These are phyloP conservation scores for Chaitophorus viminalis DNA, from an alignment of 2,888 invertebrate genomes.

Conservation along the genomic window DNA sequence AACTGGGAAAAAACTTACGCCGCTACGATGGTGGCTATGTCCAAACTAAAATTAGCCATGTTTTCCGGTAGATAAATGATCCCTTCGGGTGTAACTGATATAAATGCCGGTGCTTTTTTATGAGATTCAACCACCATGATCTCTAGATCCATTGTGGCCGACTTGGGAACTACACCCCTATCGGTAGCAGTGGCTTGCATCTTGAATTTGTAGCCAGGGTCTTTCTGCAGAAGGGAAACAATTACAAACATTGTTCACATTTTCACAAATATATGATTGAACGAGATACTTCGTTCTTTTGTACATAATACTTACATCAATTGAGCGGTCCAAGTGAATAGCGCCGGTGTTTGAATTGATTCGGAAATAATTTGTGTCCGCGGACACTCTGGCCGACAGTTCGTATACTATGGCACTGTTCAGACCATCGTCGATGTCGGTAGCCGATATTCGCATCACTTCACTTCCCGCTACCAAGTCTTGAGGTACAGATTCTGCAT, in stretches of 20 bases:
- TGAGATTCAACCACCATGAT: slow-evolving; percentile 88
- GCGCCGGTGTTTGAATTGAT: slow-evolving; percentile 87
- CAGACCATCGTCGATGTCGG: slow-evolving; percentile 90
- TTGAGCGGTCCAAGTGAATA: slow-evolving; percentile 76
- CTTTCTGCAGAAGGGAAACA: slow-evolving; percentile 68
- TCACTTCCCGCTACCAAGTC: slow-evolving; percentile 78
- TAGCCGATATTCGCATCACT: slow-evolving; percentile 91
- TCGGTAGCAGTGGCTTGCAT: slow-evolving; percentile 83
- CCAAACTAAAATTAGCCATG: slow-evolving; percentile 76
- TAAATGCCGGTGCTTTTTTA: slow-evolving; percentile 84
- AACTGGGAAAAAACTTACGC: slow-evolving; percentile 70
- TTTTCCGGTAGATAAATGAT: slow-evolving; percentile 77
- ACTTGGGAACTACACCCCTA: slow-evolving; percentile 75
- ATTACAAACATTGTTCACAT: neutral
- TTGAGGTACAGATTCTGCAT: slow-evolving; percentile 83
- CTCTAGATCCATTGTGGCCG: slow-evolving; percentile 80
- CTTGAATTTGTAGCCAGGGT: slow-evolving; percentile 74
- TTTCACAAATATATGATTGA: no score
- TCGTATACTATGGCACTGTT: slow-evolving; percentile 86
- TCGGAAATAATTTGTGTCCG: slow-evolving; percentile 77
- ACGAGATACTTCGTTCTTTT: no score
- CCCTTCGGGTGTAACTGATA: slow-evolving; percentile 72
- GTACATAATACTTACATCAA: slow-evolving; percentile 72
- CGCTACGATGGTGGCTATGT: slow-evolving; percentile 78
- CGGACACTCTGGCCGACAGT: slow-evolving; percentile 69